Percentiles rank a stretch among this genome's conserved stretches.
These are phyloP conservation scores for Polydrusus cervinus DNA, from an alignment of 2,888 invertebrate genomes.

Conservation along the genomic window DNA sequence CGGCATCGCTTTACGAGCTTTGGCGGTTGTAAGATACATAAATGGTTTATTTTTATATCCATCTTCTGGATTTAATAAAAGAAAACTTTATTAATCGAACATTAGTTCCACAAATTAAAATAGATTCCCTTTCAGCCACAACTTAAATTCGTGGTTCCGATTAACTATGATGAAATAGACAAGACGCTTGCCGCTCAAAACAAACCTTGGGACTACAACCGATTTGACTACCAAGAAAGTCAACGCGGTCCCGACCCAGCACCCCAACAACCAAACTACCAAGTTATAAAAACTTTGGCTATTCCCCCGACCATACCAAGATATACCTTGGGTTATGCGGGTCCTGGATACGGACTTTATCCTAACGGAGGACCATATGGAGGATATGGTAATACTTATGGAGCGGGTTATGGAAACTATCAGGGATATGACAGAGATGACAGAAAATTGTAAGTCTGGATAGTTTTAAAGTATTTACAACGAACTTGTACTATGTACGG, in stretches of 20 bases:
- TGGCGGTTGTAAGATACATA: too few species aligned
- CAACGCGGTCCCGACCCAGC: conserved; percentile 63
- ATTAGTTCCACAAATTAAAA: background rate
- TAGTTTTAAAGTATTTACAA: background rate
- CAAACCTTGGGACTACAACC: conserved; percentile 65
- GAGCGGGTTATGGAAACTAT: conserved; percentile 38
- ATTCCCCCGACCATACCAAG: conserved; percentile 59
- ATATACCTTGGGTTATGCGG: conserved; percentile 44
- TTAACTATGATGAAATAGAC: conserved; percentile 61
- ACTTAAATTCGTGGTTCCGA: conserved; percentile 68
- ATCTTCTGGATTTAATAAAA: too few species aligned
- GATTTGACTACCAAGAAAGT: conserved; percentile 66
- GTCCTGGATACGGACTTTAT: conserved; percentile 38
- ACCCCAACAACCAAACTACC: conserved; percentile 63
- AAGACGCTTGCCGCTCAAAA: conserved; percentile 54
- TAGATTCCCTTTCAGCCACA: conserved; percentile 57
- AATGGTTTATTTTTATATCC: too few species aligned
- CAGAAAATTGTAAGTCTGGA: conserved; percentile 16
- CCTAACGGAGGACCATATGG: conserved; percentile 27
- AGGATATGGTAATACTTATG: conserved; percentile 25
- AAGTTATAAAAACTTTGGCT: conserved; percentile 65
- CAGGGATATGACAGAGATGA: conserved; percentile 25
- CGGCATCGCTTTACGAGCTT: too few species aligned
- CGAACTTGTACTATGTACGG: too few species aligned
- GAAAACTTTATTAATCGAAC: too few species aligned